Evolutionary conservation across 2,113 vertebrate genomes (phyloP), one percentile per base, ranked within the genome.

Genomic region (Platycercus adscitus): DNA sequence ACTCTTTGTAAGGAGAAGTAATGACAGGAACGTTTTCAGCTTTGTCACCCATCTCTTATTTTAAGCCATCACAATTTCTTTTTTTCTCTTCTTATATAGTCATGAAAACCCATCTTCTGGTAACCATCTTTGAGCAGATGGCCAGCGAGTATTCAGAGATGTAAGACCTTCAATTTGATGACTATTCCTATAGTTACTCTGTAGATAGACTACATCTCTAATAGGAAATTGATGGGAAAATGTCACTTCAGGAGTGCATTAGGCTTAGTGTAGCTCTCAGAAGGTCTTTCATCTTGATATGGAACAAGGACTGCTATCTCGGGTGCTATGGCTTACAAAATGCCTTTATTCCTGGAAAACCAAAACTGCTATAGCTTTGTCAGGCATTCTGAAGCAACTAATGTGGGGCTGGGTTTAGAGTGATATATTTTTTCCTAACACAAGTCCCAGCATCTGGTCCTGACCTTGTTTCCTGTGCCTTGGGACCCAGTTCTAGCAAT

Each of bases 381-480:
- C 1, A 2, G 58, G 23, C 31, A 46, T 70, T 86, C 53, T 66
- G 64, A 88, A 65, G 9, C 44, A 85, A 60, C 43, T 55, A 68
- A 16, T 24, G 28, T 37, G 47, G 29, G 28, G 31, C 24, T 69
- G 18, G 3, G 5, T 88, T 85, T 72, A 25, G 18, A 77, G 63
- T 2, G 0, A 20, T 24, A 6, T 18, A 43, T 55, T 76, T 65
- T 76, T 56, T 44, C n/a, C 26, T 49, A 52, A 61, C 14, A 9
- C 4, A 37, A 47, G 20, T 39, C 35, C 23, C 47, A 72, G 25
- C 39, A 50, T 20, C 35, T 1, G 1, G 15, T 76, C 53, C 49
- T 69, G 39, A 9, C 21, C n/a, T 11, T 0, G 0, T 63, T 33
- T 60, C 10, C 14, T 56, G 14, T 11, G 35, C 64, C 20, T 93